Evolutionary conservation across 1,140 invertebrate genomes (phyloP), one percentile per base, ranked within the genome.

Genomic region (Steinernema khuongi): DNA sequence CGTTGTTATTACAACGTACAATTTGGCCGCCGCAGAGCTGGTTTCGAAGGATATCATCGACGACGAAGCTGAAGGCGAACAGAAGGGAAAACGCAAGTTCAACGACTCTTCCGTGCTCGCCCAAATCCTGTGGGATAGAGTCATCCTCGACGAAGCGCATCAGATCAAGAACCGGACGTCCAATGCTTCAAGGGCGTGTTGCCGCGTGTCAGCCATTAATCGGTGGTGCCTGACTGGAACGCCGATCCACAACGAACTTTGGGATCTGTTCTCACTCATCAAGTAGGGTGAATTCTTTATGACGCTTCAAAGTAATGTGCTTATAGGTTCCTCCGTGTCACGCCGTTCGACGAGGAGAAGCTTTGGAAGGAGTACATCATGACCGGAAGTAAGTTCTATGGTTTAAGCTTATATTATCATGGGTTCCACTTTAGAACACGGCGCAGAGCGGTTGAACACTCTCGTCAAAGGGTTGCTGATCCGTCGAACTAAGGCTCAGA

Each of bases 141-240:
- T 95, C 17, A 91, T 97, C 76, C 85, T 97, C 11, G 94, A 98
- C 87, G 95, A 98, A 87, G 94, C 92, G 0, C 95, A 97, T 85
- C 88, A 89, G 1, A 91, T 97, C 2, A 90, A 94, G 74, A 97
- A 97, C 87, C 89, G 91, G 80, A 94, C 92, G 86, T 90, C 91
- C 19, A 87, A 90, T 70, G 90, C 90, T 0, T 90, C 92, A 0
- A 80, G 89, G 79, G 90, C 91, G 0, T 90, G 91, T 0, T 92
- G 90, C 83, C 83, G 85, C 17, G 83, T 97, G 1, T 77, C 79
- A 0, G 89, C 88, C 0, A 86, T 84, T 60, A 88, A 89, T 31
- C 89, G 92, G 60, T 97, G 94, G 94, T 90, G 78, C 70, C 70
- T 97, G 0, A 95, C 94, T 4, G 95, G 95, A 14, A 98, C 95